Conservation (phyloP, 2,888 invertebrate genomes). For the Branchellion lobata region DNA sequence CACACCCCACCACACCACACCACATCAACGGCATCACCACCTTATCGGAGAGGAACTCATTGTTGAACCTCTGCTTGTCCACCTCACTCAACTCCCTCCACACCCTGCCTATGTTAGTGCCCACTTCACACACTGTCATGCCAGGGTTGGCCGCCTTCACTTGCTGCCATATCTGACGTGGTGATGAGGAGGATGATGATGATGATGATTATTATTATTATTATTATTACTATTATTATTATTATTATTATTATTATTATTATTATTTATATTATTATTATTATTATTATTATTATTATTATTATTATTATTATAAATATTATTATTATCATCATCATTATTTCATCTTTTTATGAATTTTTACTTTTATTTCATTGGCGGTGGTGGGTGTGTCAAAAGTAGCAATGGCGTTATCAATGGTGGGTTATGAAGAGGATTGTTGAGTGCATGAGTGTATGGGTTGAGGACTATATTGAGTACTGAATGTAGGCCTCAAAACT, state of each 20-base stretch:
- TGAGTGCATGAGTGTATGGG: neutral
- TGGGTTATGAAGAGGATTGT: neutral
- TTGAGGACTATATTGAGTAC: too few species aligned
- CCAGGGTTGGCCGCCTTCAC: slow-evolving; percentile 52
- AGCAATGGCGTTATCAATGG: neutral
- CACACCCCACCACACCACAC: too few species aligned
- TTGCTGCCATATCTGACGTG: slow-evolving; percentile 52
- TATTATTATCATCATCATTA: too few species aligned
- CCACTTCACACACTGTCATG: slow-evolving; percentile 53
- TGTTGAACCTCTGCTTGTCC: slow-evolving; percentile 52
- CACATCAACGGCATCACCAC: slow-evolving; percentile 14
- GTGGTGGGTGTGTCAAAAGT: too few species aligned
- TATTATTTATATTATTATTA: too few species aligned
- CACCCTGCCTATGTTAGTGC: slow-evolving; percentile 53
- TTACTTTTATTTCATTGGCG: too few species aligned
- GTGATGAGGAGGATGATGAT: neutral
- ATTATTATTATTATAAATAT: too few species aligned
- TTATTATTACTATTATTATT: too few species aligned
- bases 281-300: too few species aligned
- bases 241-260: too few species aligned
- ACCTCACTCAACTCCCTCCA: slow-evolving; percentile 52
- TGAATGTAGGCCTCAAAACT: neutral
- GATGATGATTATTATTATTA: too few species aligned
- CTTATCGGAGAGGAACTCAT: slow-evolving; percentile 50
- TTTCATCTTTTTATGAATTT: too few species aligned